Percentiles rank a stretch among this genome's conserved stretches.
These are phyloP conservation scores for Eumerus sabulonum DNA, from an alignment of 2,888 invertebrate genomes.

Conservation along the genomic window DNA sequence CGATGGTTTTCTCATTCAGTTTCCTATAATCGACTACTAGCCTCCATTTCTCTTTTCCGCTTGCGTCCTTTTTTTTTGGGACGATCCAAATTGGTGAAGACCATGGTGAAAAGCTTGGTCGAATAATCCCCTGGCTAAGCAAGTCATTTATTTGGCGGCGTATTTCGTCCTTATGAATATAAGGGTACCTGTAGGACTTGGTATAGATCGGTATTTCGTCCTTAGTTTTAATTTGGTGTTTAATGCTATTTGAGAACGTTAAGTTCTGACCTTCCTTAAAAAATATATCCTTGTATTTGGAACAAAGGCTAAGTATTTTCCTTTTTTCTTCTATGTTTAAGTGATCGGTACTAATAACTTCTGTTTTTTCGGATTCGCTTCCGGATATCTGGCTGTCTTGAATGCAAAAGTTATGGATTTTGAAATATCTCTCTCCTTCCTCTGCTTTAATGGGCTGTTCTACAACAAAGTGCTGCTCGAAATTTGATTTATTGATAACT, in stretches of 20 bases:
- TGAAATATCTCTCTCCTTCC: no score
- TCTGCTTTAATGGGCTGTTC: no score
- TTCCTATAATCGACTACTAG: no score
- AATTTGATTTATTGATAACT: no score
- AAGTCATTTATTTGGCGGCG: not conserved
- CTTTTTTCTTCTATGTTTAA: not conserved
- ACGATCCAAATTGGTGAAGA: no score
- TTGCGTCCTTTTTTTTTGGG: no score
- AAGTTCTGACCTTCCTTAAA: not conserved
- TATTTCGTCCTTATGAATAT: not conserved
- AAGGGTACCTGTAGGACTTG: not conserved
- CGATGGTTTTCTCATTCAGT: no score
- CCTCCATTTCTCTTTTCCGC: no score
- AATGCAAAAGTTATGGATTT: not conserved
- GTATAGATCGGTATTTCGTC: not conserved
- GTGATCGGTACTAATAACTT: not conserved
- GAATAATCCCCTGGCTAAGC: not conserved
- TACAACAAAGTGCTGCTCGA: no score
- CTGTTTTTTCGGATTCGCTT: not conserved
- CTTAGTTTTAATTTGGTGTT: not conserved
- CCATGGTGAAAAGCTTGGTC: no score
- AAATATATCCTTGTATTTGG: not conserved
- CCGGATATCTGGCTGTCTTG: no score
- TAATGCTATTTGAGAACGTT: not conserved
- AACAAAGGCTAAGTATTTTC: not conserved